Percentiles rank a stretch among this genome's conserved stretches.
Evolutionary conservation across 2,888 invertebrate species (phyloP).

Genomic region (Diaperis boleti): DNA sequence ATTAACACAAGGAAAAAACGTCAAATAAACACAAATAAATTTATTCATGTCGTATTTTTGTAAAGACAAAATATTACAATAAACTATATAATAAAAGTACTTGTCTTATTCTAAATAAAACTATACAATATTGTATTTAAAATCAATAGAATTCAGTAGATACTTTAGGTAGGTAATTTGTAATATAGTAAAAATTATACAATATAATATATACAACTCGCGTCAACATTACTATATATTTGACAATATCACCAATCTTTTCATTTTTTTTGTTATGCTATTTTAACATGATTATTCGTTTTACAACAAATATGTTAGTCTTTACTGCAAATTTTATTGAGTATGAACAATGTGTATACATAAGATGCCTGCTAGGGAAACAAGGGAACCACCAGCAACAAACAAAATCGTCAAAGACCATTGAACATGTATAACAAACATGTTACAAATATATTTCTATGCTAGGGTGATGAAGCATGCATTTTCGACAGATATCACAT

Average conservation of each 20-base stretch:
- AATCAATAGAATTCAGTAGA: constrained; percentile 57
- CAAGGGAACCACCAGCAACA: constrained; percentile 43
- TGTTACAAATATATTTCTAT: constrained; percentile 44
- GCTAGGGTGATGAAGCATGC: constrained; percentile 54
- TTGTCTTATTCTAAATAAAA: constrained; percentile 61
- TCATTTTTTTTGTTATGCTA: constrained; percentile 36
- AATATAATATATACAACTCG: constrained; percentile 57
- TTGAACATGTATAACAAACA: constrained; percentile 52
- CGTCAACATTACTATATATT: constrained; percentile 50
- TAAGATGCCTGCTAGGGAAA: constrained; percentile 15
- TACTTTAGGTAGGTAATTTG: constrained; percentile 56
- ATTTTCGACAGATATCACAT: constrained; percentile 56
- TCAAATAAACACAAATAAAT: constrained; percentile 35
- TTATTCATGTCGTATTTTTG: constrained; percentile 56
- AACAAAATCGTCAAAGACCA: constrained; percentile 48
- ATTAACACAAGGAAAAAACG: constrained; percentile 21
- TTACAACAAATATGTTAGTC: constrained; percentile 44
- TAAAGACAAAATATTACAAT: constrained; percentile 63
- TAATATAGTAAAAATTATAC: constrained; percentile 57
- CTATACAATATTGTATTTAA: constrained; percentile 60
- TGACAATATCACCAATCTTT: constrained; percentile 58
- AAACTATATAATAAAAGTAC: constrained; percentile 63
- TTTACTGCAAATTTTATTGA: constrained; percentile 33
- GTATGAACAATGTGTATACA: constrained; percentile 39
- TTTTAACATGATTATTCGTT: constrained; percentile 36